Evolutionary conservation across 1,140 invertebrate species (phyloP).

Genomic region (Drusus annulatus): DNA sequence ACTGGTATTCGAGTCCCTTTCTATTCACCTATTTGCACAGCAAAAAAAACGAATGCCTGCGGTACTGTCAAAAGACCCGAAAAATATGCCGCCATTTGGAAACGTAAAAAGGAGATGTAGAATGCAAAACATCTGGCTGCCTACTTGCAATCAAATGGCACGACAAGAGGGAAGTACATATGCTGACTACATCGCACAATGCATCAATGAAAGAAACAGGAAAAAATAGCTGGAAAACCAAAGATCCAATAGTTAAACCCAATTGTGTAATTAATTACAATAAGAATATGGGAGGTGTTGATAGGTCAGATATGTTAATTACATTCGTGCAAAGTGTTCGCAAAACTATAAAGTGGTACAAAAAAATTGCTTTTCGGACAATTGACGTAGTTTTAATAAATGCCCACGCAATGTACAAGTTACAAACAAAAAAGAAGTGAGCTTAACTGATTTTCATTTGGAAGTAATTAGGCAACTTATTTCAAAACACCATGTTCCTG

Average conservation of each 20-base stretch:
- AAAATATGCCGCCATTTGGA: constrained; percentile 23
- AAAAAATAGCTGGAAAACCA: constrained; percentile 7
- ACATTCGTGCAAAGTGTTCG: background rate
- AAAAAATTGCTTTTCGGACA: constrained; percentile 14
- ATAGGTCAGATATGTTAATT: constrained; percentile 19
- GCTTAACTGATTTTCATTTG: constrained; percentile 20
- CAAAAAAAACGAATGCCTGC: constrained; percentile 28
- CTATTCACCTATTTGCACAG: constrained; percentile 20
- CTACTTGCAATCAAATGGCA: constrained; percentile 30
- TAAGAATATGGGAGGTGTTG: constrained; percentile 14
- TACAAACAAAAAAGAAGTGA: background rate
- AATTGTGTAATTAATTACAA: constrained; percentile 4
- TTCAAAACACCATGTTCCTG: constrained; percentile 13
- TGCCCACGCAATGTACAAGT: constrained; percentile 13
- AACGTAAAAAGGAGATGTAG: constrained; percentile 13
- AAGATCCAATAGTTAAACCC: constrained; percentile 9
- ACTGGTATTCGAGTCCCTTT: background rate
- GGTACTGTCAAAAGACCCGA: constrained; percentile 27
- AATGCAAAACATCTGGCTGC: background rate
- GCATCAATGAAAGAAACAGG: constrained; percentile 2
- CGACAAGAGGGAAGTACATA: constrained; percentile 27
- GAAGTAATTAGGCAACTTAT: constrained; percentile 14
- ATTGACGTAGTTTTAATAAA: constrained; percentile 32
- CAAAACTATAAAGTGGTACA: background rate
- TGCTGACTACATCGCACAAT: constrained; percentile 10